Evolutionary conservation across 2,888 invertebrate species (phyloP).

Genomic region (Sphinx pinastri): DNA sequence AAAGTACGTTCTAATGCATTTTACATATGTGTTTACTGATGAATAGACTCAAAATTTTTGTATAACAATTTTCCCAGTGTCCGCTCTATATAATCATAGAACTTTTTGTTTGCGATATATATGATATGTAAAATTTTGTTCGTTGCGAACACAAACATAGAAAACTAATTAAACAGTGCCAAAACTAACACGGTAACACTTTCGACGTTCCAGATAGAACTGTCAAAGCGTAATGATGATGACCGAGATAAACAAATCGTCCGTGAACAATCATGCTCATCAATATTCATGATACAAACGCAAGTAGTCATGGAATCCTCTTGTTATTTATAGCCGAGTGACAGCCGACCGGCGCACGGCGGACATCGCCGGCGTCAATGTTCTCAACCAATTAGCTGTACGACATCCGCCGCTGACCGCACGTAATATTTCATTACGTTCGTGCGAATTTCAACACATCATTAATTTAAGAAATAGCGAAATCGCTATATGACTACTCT

Average conservation of each 20-base stretch:
- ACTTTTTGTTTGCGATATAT: no score
- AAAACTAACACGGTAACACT: constrained; percentile 55
- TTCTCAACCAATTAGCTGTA: constrained; percentile 30
- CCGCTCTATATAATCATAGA: no score
- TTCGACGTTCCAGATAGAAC: constrained; percentile 61
- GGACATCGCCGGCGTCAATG: constrained; percentile 30
- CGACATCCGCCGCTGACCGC: constrained; percentile 40
- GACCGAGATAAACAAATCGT: constrained; percentile 44
- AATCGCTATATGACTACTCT: constrained; percentile 35
- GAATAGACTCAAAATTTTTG: no score
- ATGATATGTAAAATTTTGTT: not conserved
- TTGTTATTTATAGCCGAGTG: constrained; percentile 33
- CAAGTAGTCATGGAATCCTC: constrained; percentile 22
- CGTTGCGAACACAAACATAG: not conserved
- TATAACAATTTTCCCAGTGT: no score
- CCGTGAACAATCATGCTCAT: constrained; percentile 42
- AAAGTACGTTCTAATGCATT: no score
- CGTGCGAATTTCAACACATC: constrained; percentile 50
- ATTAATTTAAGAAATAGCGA: constrained; percentile 49
- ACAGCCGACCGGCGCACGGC: constrained; percentile 27
- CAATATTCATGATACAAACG: constrained; percentile 39
- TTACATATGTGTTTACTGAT: no score
- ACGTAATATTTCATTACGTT: constrained; percentile 6
- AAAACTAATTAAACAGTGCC: not conserved
- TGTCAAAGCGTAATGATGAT: constrained; percentile 43